phyloP scores from a whole-genome alignment of 2,113 vertebrate species.

The Eulemur macaco region DNA sequence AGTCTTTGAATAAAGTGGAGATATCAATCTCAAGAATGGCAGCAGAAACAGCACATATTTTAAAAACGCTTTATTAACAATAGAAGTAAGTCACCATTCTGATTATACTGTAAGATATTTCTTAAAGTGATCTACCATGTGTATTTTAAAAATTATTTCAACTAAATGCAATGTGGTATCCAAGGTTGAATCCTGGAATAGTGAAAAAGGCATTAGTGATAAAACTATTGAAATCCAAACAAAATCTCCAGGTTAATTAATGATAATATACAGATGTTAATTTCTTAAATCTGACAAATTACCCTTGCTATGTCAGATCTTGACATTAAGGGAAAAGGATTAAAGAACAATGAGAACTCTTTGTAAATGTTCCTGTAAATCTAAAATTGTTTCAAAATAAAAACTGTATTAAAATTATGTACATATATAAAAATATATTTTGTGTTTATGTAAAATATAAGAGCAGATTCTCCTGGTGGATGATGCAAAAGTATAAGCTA shows the following conservation, averaged over 20 bases:
- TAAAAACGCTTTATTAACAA: conserved; percentile 13
- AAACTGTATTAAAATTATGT: neutral
- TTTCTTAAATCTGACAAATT: neutral
- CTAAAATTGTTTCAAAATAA: neutral
- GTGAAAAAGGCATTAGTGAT: neutral
- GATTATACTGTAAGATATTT: neutral
- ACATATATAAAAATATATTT: neutral
- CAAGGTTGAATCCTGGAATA: neutral
- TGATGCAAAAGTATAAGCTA: neutral
- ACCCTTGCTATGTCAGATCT: neutral
- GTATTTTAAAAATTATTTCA: neutral
- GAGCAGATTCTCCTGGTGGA: neutral
- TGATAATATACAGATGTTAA: neutral
- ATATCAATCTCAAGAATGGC: neutral
- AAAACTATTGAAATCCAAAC: neutral
- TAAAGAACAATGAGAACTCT: neutral
- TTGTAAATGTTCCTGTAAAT: neutral
- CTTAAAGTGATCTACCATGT: neutral
- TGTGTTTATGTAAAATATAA: neutral
- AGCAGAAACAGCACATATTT: neutral
- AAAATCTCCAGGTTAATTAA: neutral
- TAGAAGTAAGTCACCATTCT: neutral
- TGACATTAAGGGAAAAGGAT: neutral
- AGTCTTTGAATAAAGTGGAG: neutral
- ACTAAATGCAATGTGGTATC: neutral